Evolutionary conservation across 2,797 vertebrate genomes (phyloP).

Genomic region (Sitta carolinensis): DNA sequence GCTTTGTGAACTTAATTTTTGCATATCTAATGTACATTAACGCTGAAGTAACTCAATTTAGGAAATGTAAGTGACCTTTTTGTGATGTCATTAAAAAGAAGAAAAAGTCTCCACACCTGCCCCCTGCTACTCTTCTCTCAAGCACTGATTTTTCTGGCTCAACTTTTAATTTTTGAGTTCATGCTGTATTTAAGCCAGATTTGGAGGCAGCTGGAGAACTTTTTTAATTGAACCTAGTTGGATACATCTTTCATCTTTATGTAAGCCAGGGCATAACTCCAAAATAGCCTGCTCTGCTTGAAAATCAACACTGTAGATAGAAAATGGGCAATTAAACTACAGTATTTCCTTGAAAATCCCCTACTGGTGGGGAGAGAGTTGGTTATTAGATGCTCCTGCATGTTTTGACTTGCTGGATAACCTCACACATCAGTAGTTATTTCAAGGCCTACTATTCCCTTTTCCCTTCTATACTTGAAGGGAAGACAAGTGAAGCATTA

Average conservation of each 20-base stretch:
- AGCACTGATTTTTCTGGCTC: neutral
- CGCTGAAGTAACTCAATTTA: neutral
- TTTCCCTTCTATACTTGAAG: neutral
- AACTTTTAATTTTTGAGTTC: neutral
- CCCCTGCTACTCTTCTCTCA: neutral
- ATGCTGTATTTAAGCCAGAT: slow-evolving; percentile 4
- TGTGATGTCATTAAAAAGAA: neutral
- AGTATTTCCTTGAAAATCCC: neutral
- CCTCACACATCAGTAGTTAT: slow-evolving; percentile 1
- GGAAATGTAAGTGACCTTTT: neutral
- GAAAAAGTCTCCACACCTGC: neutral
- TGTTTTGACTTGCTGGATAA: slow-evolving; percentile 20
- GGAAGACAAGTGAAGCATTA: neutral
- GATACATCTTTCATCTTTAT: neutral
- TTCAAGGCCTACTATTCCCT: slow-evolving; percentile 14
- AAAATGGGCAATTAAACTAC: neutral
- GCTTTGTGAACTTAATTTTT: slow-evolving; percentile 3
- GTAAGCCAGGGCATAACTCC: neutral
- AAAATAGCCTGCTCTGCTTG: neutral
- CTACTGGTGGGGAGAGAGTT: neutral
- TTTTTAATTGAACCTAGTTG: slow-evolving; percentile 4
- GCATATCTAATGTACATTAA: neutral
- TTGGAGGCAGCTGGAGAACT: neutral
- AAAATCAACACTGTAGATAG: neutral
- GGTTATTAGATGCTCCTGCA: slow-evolving; percentile 27